Evolutionary conservation across 2,113 vertebrate genomes (phyloP).

Genomic region (Gymnogyps californianus): DNA sequence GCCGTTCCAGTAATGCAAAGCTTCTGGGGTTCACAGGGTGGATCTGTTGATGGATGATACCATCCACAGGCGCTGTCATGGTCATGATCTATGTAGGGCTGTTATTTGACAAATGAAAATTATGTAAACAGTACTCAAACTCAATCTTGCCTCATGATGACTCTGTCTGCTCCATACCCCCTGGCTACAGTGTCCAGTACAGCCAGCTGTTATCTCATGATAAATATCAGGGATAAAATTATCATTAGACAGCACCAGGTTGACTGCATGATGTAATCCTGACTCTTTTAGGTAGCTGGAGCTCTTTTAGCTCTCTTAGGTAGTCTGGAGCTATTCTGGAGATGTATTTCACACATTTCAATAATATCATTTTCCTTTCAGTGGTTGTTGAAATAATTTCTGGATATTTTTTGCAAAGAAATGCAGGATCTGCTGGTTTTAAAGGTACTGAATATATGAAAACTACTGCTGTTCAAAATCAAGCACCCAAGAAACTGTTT

Average conservation of each 20-base stretch:
- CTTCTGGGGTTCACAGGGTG: slow-evolving; percentile 15
- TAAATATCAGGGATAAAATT: slow-evolving; percentile 6
- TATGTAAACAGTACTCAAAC: slow-evolving; percentile 46
- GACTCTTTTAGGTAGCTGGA: neutral
- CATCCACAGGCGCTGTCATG: slow-evolving; percentile 9
- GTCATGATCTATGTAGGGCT: slow-evolving; percentile 33
- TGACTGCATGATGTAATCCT: neutral
- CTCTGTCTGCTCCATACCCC: slow-evolving; percentile 19
- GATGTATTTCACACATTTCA: neutral
- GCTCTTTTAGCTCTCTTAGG: neutral
- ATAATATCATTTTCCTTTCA: neutral
- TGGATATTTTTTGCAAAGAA: neutral
- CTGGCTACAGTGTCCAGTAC: neutral
- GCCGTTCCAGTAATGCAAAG: neutral
- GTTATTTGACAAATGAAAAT: slow-evolving; percentile 58
- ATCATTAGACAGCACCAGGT: slow-evolving; percentile 13
- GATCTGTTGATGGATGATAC: slow-evolving; percentile 46
- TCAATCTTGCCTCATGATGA: slow-evolving; percentile 33
- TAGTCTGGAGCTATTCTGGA: neutral
- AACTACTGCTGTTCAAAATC: neutral
- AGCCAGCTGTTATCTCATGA: slow-evolving; percentile 48
- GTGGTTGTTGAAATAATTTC: neutral
- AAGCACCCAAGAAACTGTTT: neutral
- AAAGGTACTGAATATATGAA: neutral
- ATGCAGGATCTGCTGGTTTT: neutral